phyloP scores from a whole-genome alignment of 2,888 invertebrate species.

The Ophioninae sp. region DNA sequence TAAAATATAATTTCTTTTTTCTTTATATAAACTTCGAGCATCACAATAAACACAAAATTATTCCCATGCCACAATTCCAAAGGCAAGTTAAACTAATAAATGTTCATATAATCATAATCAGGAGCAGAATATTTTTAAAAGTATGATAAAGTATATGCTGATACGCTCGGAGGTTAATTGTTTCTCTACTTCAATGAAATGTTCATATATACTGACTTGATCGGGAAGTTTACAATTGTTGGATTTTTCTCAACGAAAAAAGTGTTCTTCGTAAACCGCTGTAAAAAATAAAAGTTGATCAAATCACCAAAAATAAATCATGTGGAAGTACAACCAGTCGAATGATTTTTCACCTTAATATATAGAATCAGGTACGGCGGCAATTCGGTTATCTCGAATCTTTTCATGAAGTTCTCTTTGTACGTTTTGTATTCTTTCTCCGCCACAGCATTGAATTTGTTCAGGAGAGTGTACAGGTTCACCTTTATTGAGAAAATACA shows the following conservation, averaged over 20 bases:
- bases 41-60: too few species aligned
- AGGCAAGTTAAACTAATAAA: not conserved
- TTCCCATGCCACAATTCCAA: too few species aligned
- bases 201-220: slow-evolving; percentile 88
- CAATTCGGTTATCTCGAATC: slow-evolving; percentile 96
- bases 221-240: slow-evolving; percentile 99
- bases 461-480: slow-evolving; percentile 95
- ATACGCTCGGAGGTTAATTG: not conserved
- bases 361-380: slow-evolving; percentile 98
- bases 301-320: not conserved
- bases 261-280: slow-evolving; percentile 98
- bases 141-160: not conserved
- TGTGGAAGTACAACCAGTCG: not conserved
- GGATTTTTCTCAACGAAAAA: slow-evolving; percentile 99
- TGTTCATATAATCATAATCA: not conserved
- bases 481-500: slow-evolving; percentile 83
- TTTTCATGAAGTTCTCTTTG: slow-evolving; percentile 98
- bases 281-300: slow-evolving; percentile 68
- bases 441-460: slow-evolving; percentile 97
- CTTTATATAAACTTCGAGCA: too few species aligned
- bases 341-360: slow-evolving; percentile 86
- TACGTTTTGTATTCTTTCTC: slow-evolving; percentile 99
- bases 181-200: slow-evolving; percentile 11
- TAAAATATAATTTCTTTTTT: too few species aligned
- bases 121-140: not conserved